Evolutionary conservation across 2,797 vertebrate genomes (phyloP).

Genomic region (Toxotes lorentzi): DNA sequence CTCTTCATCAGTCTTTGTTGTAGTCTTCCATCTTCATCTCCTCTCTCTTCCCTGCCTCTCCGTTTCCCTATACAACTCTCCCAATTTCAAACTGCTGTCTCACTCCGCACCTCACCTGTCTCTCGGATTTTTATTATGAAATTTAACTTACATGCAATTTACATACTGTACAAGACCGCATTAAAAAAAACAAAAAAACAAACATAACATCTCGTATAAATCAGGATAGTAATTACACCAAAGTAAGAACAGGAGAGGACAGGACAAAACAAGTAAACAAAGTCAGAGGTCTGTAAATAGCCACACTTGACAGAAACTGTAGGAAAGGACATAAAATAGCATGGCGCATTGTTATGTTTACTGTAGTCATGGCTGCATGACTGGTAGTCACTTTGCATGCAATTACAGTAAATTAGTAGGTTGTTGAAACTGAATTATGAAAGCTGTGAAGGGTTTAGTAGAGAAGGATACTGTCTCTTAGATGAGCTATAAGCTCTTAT

Average conservation of each 20-base stretch:
- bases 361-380: background rate
- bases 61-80: conserved; percentile 25
- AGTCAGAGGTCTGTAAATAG: background rate
- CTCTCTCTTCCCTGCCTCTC: conserved; percentile 16
- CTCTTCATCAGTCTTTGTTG: conserved; percentile 48
- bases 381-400: too few relatives aligned
- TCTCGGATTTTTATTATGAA: conserved; percentile 27
- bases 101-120: conserved; percentile 9
- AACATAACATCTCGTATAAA: conserved; percentile 6
- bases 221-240: conserved; percentile 16
- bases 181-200: conserved; percentile 25
- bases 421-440: background rate
- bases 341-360: background rate
- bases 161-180: background rate
- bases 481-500: background rate
- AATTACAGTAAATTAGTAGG: background rate
- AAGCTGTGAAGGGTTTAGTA: background rate
- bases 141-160: background rate
- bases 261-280: conserved; percentile 23
- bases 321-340: background rate
- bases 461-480: background rate
- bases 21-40: conserved; percentile 37
- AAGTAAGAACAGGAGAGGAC: conserved; percentile 19
- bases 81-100: conserved; percentile 10
- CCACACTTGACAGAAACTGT: background rate